phyloP scores from a whole-genome alignment of 2,797 vertebrate genomes.

The Parotocinclus haroldoi region DNA sequence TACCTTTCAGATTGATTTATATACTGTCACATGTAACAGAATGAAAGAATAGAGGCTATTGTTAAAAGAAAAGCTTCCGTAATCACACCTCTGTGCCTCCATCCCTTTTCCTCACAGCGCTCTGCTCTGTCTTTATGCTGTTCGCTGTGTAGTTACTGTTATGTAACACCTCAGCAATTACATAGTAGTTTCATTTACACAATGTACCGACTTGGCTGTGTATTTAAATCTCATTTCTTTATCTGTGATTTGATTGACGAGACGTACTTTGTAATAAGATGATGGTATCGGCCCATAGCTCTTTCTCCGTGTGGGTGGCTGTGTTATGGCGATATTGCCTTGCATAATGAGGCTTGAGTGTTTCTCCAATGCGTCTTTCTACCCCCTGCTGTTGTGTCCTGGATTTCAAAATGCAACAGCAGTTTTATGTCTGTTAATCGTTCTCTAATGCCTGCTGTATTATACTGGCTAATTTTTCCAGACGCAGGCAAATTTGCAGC shows the following conservation, averaged over 20 bases:
- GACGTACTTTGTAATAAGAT: conserved; percentile 3
- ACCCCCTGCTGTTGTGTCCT: conserved; percentile 19
- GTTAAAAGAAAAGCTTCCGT: no score
- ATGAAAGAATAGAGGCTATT: no score
- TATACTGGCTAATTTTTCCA: not conserved
- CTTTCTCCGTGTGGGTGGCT: not conserved
- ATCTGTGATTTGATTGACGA: conserved; percentile 23
- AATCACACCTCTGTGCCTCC: no score
- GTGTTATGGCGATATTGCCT: conserved; percentile 12
- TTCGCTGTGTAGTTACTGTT: not conserved
- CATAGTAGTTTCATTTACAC: conserved; percentile 61
- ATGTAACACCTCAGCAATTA: conserved; percentile 60
- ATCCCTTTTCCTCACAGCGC: no score
- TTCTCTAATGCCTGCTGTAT: not conserved
- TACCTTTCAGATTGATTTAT: no score
- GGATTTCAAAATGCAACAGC: not conserved
- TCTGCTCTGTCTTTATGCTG: conserved; percentile 5
- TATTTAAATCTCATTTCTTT: conserved; percentile 14
- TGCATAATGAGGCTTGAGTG: conserved; percentile 34
- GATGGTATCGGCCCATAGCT: conserved; percentile 17
- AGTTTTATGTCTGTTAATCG: conserved; percentile 1
- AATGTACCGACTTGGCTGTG: no score
- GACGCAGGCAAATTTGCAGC: no score
- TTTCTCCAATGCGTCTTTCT: conserved; percentile 8
- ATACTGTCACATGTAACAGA: no score